Conservation (phyloP, 2,797 vertebrate species). For the Fistularia tabacaria region DNA sequence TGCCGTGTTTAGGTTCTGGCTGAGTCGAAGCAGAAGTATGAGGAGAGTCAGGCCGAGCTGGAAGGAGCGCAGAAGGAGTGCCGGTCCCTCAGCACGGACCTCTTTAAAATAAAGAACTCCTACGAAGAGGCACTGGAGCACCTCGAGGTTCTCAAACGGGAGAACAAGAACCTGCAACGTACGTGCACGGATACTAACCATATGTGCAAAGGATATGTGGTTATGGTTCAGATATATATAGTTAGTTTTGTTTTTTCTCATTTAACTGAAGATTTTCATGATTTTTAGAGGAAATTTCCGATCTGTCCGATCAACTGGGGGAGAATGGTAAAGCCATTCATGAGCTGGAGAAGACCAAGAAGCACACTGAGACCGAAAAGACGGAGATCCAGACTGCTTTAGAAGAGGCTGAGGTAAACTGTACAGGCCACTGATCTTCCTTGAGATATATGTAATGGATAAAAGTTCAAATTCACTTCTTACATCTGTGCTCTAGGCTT, state of each 20-base stretch:
- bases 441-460: not conserved
- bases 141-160: conserved; percentile 76
- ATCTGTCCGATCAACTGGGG: conserved; percentile 80
- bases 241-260: no score
- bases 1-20: conserved; percentile 46
- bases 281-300: conserved; percentile 78
- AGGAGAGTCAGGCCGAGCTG: conserved; percentile 78
- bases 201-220: no score
- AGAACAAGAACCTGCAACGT: conserved; percentile 80
- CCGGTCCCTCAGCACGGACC: conserved; percentile 75
- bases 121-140: conserved; percentile 75
- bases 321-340: conserved; percentile 77
- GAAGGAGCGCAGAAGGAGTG: conserved; percentile 78
- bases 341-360: conserved; percentile 80
- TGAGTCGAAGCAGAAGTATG: conserved; percentile 81
- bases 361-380: conserved; percentile 78
- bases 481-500: conserved; percentile 59
- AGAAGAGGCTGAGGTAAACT: conserved; percentile 80
- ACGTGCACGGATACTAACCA: not conserved
- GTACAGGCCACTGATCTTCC: no score
- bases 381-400: conserved; percentile 75
- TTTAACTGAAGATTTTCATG: not conserved
- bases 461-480: not conserved
- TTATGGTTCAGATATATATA: no score
- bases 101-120: conserved; percentile 82